These are phyloP conservation scores for Neelides sp. DNA, from an alignment of 1,140 invertebrate genomes.

Conservation along the genomic window DNA sequence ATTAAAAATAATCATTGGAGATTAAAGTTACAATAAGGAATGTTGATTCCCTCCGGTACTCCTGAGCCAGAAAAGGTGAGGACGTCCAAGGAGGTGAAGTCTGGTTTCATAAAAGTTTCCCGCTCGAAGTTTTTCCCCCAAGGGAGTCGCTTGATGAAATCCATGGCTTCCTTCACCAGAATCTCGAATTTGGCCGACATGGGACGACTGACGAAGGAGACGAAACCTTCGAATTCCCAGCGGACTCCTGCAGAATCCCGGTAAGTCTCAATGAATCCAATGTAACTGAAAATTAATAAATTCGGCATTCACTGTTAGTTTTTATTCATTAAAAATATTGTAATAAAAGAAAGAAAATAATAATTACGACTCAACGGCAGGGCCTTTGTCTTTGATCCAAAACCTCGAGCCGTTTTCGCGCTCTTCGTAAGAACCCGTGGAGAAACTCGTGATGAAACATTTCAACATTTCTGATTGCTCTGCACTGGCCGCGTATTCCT, in stretches of 20 bases:
- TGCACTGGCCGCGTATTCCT: conserved; percentile 61
- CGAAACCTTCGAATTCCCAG: conserved; percentile 95
- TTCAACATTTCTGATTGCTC: conserved; percentile 71
- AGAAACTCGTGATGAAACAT: conserved; percentile 73
- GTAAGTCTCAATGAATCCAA: conserved; percentile 91
- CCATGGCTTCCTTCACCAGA: conserved; percentile 68
- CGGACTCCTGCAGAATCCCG: conserved; percentile 81
- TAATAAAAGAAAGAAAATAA: conserved; percentile 3
- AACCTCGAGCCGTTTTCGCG: conserved; percentile 79
- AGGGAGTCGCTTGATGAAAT: conserved; percentile 64
- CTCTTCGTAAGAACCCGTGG: conserved; percentile 64
- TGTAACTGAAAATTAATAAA: conserved; percentile 49
- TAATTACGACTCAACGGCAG: conserved; percentile 75
- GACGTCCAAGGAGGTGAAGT: conserved; percentile 94
- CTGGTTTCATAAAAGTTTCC: conserved; percentile 77
- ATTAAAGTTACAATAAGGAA: conserved; percentile 84
- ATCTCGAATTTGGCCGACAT: conserved; percentile 79
- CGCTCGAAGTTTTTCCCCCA: conserved; percentile 83
- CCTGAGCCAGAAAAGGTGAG: conserved; percentile 79
- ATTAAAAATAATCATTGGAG: not conserved
- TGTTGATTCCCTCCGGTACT: conserved; percentile 90
- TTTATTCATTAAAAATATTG: not conserved
- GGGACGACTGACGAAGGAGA: conserved; percentile 85
- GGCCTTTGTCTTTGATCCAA: conserved; percentile 89
- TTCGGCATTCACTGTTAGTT: conserved; percentile 1